Conservation (phyloP, 1,140 invertebrate genomes). For the Drosophila azteca region DNA sequence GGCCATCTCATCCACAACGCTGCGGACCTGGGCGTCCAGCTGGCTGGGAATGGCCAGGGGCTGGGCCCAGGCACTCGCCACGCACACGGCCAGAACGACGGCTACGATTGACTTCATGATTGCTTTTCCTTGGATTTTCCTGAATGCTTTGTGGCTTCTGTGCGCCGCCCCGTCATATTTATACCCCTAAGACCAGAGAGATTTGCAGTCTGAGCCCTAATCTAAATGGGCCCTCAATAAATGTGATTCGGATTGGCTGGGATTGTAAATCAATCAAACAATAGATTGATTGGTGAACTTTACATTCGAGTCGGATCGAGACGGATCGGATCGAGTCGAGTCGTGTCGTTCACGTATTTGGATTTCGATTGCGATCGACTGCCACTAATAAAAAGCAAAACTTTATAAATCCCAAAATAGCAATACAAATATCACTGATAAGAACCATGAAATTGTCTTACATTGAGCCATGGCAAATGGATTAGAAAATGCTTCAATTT, state of each 20-base stretch:
- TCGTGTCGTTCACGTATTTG: conserved; percentile 22
- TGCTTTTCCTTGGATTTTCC: conserved; percentile 1
- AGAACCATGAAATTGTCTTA: not conserved
- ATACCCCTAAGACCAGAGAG: conserved; percentile 14
- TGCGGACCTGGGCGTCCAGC: conserved; percentile 42
- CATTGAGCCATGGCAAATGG: not conserved
- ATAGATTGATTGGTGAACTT: conserved; percentile 34
- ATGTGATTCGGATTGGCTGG: conserved; percentile 6
- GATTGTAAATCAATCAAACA: conserved; percentile 24
- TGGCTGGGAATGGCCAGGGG: conserved; percentile 37
- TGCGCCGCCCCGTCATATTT: conserved; percentile 14
- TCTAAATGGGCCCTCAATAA: conserved; percentile 37
- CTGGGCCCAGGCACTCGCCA: conserved; percentile 44
- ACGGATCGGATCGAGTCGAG: not conserved
- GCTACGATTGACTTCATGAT: conserved; percentile 49
- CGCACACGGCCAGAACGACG: conserved; percentile 34
- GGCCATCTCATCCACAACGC: conserved; percentile 51
- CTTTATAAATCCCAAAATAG: no score
- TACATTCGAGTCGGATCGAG: conserved; percentile 18
- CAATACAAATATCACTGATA: no score
- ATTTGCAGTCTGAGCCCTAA: conserved; percentile 7
- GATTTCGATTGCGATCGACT: conserved; percentile 26
- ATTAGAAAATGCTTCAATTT: not conserved
- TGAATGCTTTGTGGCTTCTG: conserved; percentile 6
- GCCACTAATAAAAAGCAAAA: not conserved